Evolutionary conservation across 2,797 vertebrate genomes (phyloP).

Genomic region (Geotrypetes seraphini): DNA sequence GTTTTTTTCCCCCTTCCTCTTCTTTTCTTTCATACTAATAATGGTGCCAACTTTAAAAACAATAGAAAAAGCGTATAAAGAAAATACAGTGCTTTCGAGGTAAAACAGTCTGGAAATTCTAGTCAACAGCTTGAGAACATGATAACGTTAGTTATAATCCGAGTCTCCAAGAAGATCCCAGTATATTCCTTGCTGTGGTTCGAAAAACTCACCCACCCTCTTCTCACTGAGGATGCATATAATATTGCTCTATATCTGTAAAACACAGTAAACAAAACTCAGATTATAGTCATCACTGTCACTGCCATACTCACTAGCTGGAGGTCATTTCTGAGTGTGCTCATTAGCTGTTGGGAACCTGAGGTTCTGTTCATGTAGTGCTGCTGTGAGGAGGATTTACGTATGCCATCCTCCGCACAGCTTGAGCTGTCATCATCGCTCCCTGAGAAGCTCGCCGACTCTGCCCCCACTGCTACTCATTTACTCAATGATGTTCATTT

Average conservation of each 20-base stretch:
- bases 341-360: conserved; percentile 87
- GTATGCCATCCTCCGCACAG: conserved; percentile 64
- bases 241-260: conserved; percentile 12
- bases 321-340: conserved; percentile 88
- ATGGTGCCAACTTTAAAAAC: conserved; percentile 32
- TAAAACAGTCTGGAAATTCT: conserved; percentile 28
- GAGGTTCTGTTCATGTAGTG: conserved; percentile 61
- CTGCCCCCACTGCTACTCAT: conserved; percentile 95
- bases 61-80: conserved; percentile 41
- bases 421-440: conserved; percentile 86
- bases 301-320: conserved; percentile 96
- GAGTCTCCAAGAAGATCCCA: conserved; percentile 9
- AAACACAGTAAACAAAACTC: conserved; percentile 14
- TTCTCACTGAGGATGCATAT: too few species aligned
- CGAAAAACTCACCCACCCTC: too few species aligned
- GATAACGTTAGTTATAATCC: conserved; percentile 16
- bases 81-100: conserved; percentile 32
- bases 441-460: conserved; percentile 79
- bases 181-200: conserved; percentile 16
- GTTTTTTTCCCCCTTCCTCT: too few species aligned
- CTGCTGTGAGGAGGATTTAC: conserved; percentile 48
- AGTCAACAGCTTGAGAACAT: conserved; percentile 12
- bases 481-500: conserved; percentile 94
- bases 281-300: conserved; percentile 78
- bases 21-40: too few species aligned